phyloP scores from a whole-genome alignment of 2,888 invertebrate species.

The Amphipoea oculea region DNA sequence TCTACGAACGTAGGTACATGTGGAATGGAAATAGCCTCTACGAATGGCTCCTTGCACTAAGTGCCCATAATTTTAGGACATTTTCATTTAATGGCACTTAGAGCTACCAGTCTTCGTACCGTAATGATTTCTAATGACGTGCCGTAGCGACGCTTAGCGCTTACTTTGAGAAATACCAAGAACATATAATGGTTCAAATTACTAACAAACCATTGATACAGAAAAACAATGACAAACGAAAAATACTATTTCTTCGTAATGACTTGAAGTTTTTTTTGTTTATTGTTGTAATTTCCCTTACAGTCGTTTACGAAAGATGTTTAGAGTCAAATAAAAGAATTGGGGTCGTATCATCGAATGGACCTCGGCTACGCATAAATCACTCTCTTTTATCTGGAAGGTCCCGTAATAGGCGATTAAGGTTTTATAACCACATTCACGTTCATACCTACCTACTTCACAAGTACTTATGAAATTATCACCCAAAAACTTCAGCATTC shows the following conservation, averaged over 20 bases:
- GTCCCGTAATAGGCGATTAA: conserved; percentile 4
- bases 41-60: conserved; percentile 73
- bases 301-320: conserved; percentile 31
- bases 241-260: conserved; percentile 54
- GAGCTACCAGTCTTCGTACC: conserved; percentile 71
- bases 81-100: conserved; percentile 76
- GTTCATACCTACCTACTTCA: not conserved
- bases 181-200: conserved; percentile 65
- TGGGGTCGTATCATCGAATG: conserved; percentile 25
- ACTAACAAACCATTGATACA: conserved; percentile 68
- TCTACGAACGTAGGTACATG: conserved; percentile 45
- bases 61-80: conserved; percentile 75
- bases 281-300: conserved; percentile 55
- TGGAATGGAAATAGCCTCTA: conserved; percentile 67
- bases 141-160: conserved; percentile 60
- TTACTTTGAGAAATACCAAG: conserved; percentile 61
- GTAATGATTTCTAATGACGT: conserved; percentile 75
- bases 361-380: conserved; percentile 6
- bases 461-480: not conserved
- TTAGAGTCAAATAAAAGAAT: conserved; percentile 32
- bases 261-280: conserved; percentile 53
- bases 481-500: not conserved
- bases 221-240: conserved; percentile 58
- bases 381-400: conserved; percentile 5
- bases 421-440: not conserved